Percentiles rank a stretch among this genome's conserved stretches.
Conservation (phyloP, 2,888 invertebrate species). For the Nomada ferruginata region DNA sequence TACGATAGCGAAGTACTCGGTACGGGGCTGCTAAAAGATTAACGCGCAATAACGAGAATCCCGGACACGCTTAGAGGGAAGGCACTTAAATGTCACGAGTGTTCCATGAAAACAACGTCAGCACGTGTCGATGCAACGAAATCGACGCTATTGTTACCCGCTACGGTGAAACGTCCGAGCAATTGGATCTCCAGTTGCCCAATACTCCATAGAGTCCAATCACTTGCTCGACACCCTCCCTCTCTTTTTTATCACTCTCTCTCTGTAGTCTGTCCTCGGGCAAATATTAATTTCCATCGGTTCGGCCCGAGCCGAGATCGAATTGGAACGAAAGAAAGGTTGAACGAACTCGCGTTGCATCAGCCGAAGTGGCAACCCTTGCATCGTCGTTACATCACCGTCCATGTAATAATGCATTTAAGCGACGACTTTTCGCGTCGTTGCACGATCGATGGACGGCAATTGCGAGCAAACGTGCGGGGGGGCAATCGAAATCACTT, state of each 20-base stretch:
- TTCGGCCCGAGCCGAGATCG: too few relatives aligned
- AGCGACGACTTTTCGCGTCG: conserved; percentile 34
- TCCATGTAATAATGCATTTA: conserved; percentile 43
- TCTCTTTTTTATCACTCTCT: too few relatives aligned
- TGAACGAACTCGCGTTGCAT: conserved; percentile 44
- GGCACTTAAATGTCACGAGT: conserved; percentile 25
- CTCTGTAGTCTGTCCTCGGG: too few relatives aligned
- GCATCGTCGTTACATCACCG: conserved; percentile 54
- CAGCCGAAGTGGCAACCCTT: conserved; percentile 20
- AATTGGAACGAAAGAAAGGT: conserved; percentile 8
- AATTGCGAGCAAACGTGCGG: conserved; percentile 11
- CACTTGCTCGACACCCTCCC: too few relatives aligned
- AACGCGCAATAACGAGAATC: conserved; percentile 13
- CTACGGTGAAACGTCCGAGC: too few relatives aligned
- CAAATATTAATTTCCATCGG: too few relatives aligned
- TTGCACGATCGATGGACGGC: conserved; percentile 32
- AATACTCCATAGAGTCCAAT: too few relatives aligned
- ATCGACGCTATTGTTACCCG: background rate
- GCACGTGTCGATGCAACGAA: background rate
- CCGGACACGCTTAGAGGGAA: conserved; percentile 14
- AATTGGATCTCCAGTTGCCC: too few relatives aligned
- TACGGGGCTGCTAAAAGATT: conserved; percentile 1
- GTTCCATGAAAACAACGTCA: conserved; percentile 21
- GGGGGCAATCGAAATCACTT: conserved; percentile 50
- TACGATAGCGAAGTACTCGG: conserved; percentile 9